Evolutionary conservation across 2,113 vertebrate species (phyloP).

Genomic region (Stictonetta naevosa): DNA sequence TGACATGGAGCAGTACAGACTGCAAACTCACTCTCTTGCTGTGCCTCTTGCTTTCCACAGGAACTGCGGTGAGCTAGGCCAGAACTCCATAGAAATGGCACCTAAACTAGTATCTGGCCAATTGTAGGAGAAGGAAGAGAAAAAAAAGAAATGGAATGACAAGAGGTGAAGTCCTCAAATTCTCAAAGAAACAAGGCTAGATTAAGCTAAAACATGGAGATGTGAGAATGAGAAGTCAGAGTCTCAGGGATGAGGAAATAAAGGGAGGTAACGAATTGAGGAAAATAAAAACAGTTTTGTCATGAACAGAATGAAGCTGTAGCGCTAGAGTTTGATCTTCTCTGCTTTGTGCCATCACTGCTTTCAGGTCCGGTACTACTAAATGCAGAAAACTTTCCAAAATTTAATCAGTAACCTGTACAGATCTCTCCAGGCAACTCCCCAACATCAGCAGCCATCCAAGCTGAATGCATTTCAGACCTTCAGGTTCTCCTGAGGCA

Average conservation of each 20-base stretch:
- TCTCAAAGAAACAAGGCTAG: neutral
- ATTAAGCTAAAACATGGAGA: neutral
- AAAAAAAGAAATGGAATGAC: neutral
- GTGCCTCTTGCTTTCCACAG: neutral
- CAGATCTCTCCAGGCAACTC: neutral
- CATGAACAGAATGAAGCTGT: neutral
- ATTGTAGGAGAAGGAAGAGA: neutral
- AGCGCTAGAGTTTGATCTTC: neutral
- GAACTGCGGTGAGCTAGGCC: neutral
- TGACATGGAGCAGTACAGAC: neutral
- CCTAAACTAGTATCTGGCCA: neutral
- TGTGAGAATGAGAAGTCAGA: neutral
- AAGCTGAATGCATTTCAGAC: neutral
- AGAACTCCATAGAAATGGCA: neutral
- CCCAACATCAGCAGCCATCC: neutral
- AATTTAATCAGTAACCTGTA: neutral
- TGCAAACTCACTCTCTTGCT: neutral
- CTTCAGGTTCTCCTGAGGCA: neutral
- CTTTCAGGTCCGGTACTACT: neutral
- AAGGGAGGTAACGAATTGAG: neutral
- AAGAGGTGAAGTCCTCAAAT: neutral
- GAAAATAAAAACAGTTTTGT: neutral
- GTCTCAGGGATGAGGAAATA: neutral
- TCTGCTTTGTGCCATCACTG: neutral
- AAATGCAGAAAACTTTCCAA: neutral